These are phyloP conservation scores for Podargus strigoides DNA, from an alignment of 2,797 vertebrate species.

Conservation along the genomic window DNA sequence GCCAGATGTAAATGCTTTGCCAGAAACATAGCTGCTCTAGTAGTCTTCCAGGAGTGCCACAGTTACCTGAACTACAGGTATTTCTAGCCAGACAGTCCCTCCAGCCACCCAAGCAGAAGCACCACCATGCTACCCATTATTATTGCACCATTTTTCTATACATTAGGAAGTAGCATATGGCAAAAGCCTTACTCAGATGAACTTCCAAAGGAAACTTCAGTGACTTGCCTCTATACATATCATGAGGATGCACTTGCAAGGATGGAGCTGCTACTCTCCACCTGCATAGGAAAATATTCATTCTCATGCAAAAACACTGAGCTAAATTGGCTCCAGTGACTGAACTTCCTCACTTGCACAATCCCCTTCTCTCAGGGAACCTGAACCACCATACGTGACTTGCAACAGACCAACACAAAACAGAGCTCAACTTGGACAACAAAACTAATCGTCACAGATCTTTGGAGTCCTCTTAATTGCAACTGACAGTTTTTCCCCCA, in stretches of 20 bases:
- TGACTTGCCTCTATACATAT: neutral
- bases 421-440: neutral
- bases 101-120: neutral
- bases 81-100: neutral
- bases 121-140: neutral
- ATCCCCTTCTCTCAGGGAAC: accelerated
- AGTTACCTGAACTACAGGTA: neutral
- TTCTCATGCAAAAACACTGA: neutral
- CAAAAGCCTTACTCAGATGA: neutral
- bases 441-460: neutral
- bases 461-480: neutral
- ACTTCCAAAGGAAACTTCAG: neutral
- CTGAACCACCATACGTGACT: accelerated
- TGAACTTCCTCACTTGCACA: neutral
- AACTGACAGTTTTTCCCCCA: neutral
- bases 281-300: accelerated
- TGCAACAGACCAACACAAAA: accelerated
- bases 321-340: neutral
- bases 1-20: neutral
- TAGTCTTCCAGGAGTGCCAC: neutral
- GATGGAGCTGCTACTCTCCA: neutral
- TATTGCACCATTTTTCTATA: accelerated
- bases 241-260: accelerated
- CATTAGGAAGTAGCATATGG: neutral
- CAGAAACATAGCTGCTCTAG: neutral